phyloP scores from a whole-genome alignment of 2,888 invertebrate genomes.

The Agonopterix heracliana region DNA sequence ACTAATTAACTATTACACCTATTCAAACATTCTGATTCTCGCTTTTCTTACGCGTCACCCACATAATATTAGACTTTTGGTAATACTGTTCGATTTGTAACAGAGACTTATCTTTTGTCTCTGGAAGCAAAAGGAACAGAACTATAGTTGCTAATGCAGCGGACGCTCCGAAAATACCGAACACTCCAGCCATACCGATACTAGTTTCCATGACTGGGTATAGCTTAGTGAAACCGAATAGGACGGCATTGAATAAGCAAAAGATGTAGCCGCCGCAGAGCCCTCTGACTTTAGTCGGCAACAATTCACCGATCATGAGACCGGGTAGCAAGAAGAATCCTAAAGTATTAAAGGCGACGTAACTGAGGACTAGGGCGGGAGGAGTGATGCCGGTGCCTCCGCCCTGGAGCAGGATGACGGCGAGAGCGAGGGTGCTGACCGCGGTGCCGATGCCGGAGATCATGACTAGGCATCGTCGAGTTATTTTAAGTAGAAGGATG shows the following conservation, averaged over 20 bases:
- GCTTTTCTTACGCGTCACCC: constrained; percentile 71
- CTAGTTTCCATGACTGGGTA: constrained; percentile 78
- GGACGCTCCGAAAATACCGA: constrained; percentile 81
- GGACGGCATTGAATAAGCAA: constrained; percentile 80
- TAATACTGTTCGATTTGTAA: constrained; percentile 88
- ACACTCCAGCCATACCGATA: constrained; percentile 82
- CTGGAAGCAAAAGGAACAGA: constrained; percentile 81
- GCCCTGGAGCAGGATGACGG: constrained; percentile 41
- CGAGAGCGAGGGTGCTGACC: constrained; percentile 77
- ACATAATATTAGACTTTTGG: constrained; percentile 78
- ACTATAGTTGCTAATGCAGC: constrained; percentile 79
- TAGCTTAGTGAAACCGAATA: constrained; percentile 82
- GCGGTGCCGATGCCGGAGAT: constrained; percentile 82
- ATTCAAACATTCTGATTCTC: constrained; percentile 45
- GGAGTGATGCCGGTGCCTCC: constrained; percentile 37
- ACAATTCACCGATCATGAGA: constrained; percentile 84
- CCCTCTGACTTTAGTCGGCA: constrained; percentile 84
- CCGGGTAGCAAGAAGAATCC: constrained; percentile 85
- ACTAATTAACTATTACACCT: not conserved
- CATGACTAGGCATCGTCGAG: constrained; percentile 80
- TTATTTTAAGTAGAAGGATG: constrained; percentile 78
- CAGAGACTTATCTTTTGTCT: constrained; percentile 83
- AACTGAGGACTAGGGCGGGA: constrained; percentile 73
- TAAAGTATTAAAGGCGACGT: constrained; percentile 84
- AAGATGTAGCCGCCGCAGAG: constrained; percentile 84